Evolutionary conservation across 2,113 vertebrate genomes (phyloP), one percentile per base, ranked within the genome.

Genomic region (Procapra przewalskii): DNA sequence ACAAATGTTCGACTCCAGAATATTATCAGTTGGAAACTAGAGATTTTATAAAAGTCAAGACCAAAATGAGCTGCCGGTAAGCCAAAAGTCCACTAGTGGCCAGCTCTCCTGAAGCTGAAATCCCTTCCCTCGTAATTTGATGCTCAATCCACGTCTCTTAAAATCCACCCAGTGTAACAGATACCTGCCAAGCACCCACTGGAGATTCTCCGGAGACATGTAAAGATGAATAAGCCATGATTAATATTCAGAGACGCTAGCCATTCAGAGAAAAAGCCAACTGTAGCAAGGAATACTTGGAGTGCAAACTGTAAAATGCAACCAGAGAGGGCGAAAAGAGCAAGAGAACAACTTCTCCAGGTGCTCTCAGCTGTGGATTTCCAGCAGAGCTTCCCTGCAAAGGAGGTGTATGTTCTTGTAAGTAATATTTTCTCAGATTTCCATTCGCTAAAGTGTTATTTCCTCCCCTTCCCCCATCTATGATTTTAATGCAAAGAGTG

Each of bases 391-490:
- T 95, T 71, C n/a, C 23, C 17, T 48, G 11, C 23, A 33, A 17
- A 48, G 64, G 85, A 62, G n/a, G 21, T 48, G 52, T 88, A 29
- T 94, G 2, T 81, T 52, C 23, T 48, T 50, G 2, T 79, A 64
- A 86, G 82, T 36, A 43, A 40, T 33, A 33, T 94, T 97, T 96
- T 80, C 96, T 97, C 84, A 82, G 77, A 94, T 97, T 97, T 97
- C 95, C 90, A 94, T 96, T 98, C 83, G 81, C 64, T 96, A 83
- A 97, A 88, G 84, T 97, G 93, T 88, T 91, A 96, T 79, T 98
- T 97, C 94, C 96, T 96, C 48, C 77, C 36, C 16, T 23, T 64
- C 21, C 25, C 29, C 77, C 48, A 84, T 54, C 81, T 71, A 15
- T 33, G 60, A 59, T 77, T 97, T 97, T 97, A 95, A 96, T 80